These are phyloP conservation scores for Triplophysa rosa DNA, from an alignment of 2,113 vertebrate genomes.

Conservation along the genomic window DNA sequence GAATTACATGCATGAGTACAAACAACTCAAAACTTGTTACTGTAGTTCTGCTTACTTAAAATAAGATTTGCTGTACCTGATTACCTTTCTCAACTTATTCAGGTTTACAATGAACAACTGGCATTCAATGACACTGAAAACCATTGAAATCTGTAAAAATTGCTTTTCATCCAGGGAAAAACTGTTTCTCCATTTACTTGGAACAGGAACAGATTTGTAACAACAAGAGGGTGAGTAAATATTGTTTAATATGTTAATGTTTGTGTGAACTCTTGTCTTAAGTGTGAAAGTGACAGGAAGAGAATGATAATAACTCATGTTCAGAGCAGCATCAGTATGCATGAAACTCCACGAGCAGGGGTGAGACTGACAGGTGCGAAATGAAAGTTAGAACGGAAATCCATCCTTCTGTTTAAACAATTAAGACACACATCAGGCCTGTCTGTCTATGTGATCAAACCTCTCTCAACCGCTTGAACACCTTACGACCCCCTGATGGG, in stretches of 20 bases:
- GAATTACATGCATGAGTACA: too few relatives aligned
- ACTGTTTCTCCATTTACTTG: too few relatives aligned
- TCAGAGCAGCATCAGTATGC: neutral
- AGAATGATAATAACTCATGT: neutral
- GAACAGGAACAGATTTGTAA: too few relatives aligned
- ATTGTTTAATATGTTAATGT: neutral
- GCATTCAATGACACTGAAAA: too few relatives aligned
- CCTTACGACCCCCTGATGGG: neutral
- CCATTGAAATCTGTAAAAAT: too few relatives aligned
- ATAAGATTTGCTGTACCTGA: too few relatives aligned
- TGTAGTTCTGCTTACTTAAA: too few relatives aligned
- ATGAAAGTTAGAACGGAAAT: conserved; percentile 17
- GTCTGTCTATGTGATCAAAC: conserved; percentile 2
- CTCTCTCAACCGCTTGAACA: neutral
- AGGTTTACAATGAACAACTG: too few relatives aligned
- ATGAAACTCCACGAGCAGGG: neutral
- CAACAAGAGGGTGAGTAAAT: too few relatives aligned
- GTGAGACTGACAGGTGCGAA: neutral
- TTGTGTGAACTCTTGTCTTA: neutral
- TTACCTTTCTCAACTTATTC: too few relatives aligned
- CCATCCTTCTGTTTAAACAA: conserved; percentile 13
- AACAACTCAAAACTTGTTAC: too few relatives aligned
- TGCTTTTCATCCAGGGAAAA: too few relatives aligned
- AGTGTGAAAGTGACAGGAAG: neutral
- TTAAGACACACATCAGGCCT: conserved; percentile 12